phyloP scores from a whole-genome alignment of 2,797 vertebrate species.

The Pempheris klunzingeri region DNA sequence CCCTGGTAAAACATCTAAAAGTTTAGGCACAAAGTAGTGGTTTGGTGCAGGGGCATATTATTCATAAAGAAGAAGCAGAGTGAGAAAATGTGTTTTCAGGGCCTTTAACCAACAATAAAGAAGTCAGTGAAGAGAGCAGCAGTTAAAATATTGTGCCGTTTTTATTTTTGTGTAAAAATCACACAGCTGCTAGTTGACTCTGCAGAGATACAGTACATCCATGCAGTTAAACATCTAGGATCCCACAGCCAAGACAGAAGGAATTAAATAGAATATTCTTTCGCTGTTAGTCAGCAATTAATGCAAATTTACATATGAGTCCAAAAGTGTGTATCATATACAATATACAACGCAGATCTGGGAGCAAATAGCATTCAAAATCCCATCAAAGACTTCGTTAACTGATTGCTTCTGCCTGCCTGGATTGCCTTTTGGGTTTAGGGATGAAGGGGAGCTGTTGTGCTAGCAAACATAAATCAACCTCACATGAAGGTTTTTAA shows the following conservation, averaged over 20 bases:
- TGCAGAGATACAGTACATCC: conserved; percentile 95
- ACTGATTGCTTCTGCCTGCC: conserved; percentile 72
- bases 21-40: neutral
- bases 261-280: conserved; percentile 94
- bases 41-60: neutral
- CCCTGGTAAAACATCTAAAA: neutral
- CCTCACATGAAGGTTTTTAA: conserved; percentile 61
- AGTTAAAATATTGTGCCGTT: conserved; percentile 95
- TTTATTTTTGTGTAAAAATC: conserved; percentile 98
- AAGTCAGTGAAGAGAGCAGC: conserved; percentile 53
- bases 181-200: conserved; percentile 96
- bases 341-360: conserved; percentile 90
- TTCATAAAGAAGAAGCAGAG: neutral
- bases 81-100: neutral
- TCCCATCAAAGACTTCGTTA: conserved; percentile 64
- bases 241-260: conserved; percentile 95
- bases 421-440: conserved; percentile 65
- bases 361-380: conserved; percentile 73
- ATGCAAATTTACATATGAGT: conserved; percentile 96
- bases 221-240: conserved; percentile 96
- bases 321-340: conserved; percentile 94
- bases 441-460: conserved; percentile 52
- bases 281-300: conserved; percentile 96
- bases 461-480: conserved; percentile 71
- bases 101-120: neutral